Conservation (phyloP, 2,113 vertebrate species). For the Ailurus styani region DNA sequence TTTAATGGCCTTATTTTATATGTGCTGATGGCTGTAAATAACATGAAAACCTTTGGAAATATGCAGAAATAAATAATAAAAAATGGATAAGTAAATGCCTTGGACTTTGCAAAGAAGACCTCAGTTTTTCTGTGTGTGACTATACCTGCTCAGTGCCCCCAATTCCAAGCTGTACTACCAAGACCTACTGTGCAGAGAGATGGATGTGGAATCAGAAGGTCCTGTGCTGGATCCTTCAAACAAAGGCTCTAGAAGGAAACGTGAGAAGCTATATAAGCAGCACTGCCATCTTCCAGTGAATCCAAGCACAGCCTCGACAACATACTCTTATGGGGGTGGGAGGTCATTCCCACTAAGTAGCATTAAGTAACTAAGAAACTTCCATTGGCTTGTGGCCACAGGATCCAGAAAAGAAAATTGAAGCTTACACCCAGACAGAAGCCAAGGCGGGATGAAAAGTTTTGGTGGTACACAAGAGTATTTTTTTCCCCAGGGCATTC, state of each 20-base stretch:
- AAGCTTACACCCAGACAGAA: neutral
- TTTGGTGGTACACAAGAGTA: neutral
- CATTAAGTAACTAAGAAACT: constrained; percentile 36
- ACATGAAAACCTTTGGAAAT: neutral
- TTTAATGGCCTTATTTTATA: neutral
- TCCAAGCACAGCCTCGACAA: neutral
- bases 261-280: neutral
- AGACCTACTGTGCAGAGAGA: neutral
- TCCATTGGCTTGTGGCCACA: neutral
- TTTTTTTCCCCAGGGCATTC: neutral
- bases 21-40: neutral
- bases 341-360: neutral
- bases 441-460: neutral
- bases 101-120: neutral
- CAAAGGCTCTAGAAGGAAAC: neutral
- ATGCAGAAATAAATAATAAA: neutral
- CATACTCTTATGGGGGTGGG: neutral
- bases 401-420: neutral
- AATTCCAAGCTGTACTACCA: neutral
- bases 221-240: neutral
- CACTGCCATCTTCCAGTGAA: neutral
- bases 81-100: neutral
- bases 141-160: neutral
- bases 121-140: neutral
- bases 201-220: neutral